Conservation (phyloP, 2,797 vertebrate species). For the Enteromius unitaeniatus region DNA sequence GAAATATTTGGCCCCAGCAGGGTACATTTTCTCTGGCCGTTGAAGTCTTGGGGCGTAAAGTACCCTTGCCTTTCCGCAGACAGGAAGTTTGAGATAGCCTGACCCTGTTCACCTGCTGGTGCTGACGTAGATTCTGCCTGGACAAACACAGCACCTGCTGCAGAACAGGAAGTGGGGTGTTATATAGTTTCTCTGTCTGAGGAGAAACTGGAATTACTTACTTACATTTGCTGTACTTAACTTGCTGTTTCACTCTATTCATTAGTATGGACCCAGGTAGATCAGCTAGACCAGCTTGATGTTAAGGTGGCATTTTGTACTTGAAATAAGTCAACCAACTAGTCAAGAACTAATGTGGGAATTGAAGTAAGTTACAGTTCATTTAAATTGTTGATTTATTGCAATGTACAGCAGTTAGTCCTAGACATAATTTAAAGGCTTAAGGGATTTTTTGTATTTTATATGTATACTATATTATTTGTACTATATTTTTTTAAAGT, state of each 20-base stretch:
- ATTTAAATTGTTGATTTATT: too few species aligned
- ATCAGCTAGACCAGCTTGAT: neutral
- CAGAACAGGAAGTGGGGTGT: neutral
- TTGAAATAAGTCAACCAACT: neutral
- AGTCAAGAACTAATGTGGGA: too few species aligned
- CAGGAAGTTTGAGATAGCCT: constrained; percentile 40
- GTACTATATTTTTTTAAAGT: too few species aligned
- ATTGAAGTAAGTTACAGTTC: too few species aligned
- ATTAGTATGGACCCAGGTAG: too few species aligned
- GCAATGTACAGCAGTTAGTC: too few species aligned
- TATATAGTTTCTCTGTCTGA: neutral
- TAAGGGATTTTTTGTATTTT: too few species aligned
- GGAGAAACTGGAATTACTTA: neutral
- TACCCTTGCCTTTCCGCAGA: constrained; percentile 35
- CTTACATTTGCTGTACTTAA: neutral
- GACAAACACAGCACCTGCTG: constrained; percentile 5
- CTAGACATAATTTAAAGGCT: too few species aligned
- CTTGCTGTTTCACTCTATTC: too few species aligned
- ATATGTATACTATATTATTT: too few species aligned
- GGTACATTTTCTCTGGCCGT: constrained; percentile 23
- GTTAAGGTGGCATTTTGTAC: neutral
- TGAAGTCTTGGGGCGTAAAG: constrained; percentile 26
- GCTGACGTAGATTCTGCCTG: constrained; percentile 52
- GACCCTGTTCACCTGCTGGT: constrained; percentile 49
- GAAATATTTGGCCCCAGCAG: constrained; percentile 33